These are phyloP conservation scores for Amazona vittata DNA, from an alignment of 2,113 vertebrate genomes.

Conservation along the genomic window DNA sequence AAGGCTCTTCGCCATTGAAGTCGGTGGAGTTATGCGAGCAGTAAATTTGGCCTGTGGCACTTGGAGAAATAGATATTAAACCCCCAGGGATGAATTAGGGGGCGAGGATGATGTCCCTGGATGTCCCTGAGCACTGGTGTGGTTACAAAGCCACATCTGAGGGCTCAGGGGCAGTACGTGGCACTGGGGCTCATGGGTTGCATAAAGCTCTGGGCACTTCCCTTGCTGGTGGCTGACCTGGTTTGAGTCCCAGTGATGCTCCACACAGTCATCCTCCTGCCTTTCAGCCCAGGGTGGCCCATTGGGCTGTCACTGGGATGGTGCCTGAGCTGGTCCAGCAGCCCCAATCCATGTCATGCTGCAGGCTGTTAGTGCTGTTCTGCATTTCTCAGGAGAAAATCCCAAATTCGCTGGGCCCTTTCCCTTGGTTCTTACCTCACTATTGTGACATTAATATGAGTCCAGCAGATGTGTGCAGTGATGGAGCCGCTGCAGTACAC, in stretches of 20 bases:
- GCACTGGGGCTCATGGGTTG: neutral
- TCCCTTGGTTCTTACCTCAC: neutral
- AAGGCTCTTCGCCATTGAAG: constrained; percentile 50
- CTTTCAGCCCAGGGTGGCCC: neutral
- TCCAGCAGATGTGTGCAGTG: neutral
- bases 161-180: neutral
- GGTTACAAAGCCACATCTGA: neutral
- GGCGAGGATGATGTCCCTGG: neutral
- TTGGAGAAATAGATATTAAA: constrained; percentile 69
- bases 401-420: neutral
- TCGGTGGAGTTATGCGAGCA: constrained; percentile 34
- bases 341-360: neutral
- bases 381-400: neutral
- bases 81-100: constrained; percentile 6
- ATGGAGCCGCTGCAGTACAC: neutral
- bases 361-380: neutral
- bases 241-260: neutral
- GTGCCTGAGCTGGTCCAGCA: neutral
- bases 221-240: neutral
- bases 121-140: neutral
- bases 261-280: neutral
- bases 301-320: neutral
- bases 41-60: constrained; percentile 59
- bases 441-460: neutral
- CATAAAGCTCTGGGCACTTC: neutral